Conservation (phyloP, 2,888 invertebrate species). For the Trilocha varians region DNA sequence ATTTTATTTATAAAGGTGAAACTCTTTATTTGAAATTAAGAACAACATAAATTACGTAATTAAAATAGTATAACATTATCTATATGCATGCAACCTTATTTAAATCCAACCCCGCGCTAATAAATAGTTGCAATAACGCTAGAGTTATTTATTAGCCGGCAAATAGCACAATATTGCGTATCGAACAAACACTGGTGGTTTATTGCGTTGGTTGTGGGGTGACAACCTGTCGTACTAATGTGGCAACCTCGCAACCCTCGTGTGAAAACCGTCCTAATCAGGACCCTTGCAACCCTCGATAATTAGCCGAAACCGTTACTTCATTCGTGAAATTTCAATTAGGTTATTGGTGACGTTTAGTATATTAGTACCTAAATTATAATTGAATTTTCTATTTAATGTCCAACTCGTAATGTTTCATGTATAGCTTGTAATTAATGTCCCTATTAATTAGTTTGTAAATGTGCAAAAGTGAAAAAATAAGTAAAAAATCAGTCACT, state of each 20-base stretch:
- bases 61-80: too few relatives aligned
- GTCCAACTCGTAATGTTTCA: too few relatives aligned
- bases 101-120: conserved; percentile 19
- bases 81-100: too few relatives aligned
- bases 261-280: conserved; percentile 4
- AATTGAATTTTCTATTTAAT: too few relatives aligned
- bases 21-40: too few relatives aligned
- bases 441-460: too few relatives aligned
- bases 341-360: background rate
- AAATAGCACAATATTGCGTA: conserved; percentile 30
- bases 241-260: conserved; percentile 15
- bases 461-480: too few relatives aligned
- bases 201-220: conserved; percentile 2
- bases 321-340: background rate
- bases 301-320: conserved; percentile 1
- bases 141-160: conserved; percentile 31
- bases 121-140: conserved; percentile 26
- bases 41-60: too few relatives aligned
- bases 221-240: conserved; percentile 38
- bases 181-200: conserved; percentile 31
- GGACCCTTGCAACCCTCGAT: conserved; percentile 4
- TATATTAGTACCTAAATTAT: too few relatives aligned
- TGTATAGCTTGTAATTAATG: too few relatives aligned
- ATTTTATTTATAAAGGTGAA: too few relatives aligned
- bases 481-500: too few relatives aligned